Percentiles rank a stretch among this genome's conserved stretches.
Evolutionary conservation across 2,888 invertebrate genomes (phyloP).

Genomic region (Opisthograptis luteolata): DNA sequence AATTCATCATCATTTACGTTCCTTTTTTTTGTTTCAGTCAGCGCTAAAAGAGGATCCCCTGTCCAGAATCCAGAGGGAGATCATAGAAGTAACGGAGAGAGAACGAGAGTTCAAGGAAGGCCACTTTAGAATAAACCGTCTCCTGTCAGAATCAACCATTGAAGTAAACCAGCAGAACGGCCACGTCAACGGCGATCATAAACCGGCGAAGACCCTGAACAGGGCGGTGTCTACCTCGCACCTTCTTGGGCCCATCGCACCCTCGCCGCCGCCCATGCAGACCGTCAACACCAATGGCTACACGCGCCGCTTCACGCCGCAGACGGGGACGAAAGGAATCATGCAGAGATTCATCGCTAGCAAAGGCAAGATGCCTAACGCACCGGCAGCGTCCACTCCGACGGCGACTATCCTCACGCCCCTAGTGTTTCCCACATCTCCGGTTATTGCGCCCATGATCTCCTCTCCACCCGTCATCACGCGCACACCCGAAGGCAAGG

Average conservation of each 20-base stretch:
- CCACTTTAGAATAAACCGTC: conserved; percentile 74
- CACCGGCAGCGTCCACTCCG: conserved; percentile 57
- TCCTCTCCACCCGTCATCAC: conserved; percentile 71
- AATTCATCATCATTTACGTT: background rate
- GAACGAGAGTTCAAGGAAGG: conserved; percentile 91
- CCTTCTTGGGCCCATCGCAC: conserved; percentile 67
- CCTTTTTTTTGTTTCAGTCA: conserved; percentile 66
- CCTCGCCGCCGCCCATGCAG: conserved; percentile 66
- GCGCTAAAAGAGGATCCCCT: conserved; percentile 88
- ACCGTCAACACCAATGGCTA: conserved; percentile 76
- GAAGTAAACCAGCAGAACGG: conserved; percentile 78
- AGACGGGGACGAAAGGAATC: conserved; percentile 88
- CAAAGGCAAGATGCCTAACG: conserved; percentile 86
- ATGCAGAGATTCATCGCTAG: conserved; percentile 94
- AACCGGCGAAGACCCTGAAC: conserved; percentile 61
- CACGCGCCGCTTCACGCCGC: conserved; percentile 86
- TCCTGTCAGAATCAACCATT: conserved; percentile 76
- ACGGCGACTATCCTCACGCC: conserved; percentile 54
- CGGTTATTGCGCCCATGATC: conserved; percentile 54
- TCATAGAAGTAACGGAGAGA: conserved; percentile 92
- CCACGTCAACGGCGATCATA: conserved; percentile 68
- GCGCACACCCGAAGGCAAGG: conserved; percentile 85
- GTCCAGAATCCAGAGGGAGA: conserved; percentile 94
- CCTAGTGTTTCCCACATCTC: conserved; percentile 62
- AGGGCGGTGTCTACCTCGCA: conserved; percentile 78